phyloP scores from a whole-genome alignment of 2,888 invertebrate species.

The Trachelus tabidus region DNA sequence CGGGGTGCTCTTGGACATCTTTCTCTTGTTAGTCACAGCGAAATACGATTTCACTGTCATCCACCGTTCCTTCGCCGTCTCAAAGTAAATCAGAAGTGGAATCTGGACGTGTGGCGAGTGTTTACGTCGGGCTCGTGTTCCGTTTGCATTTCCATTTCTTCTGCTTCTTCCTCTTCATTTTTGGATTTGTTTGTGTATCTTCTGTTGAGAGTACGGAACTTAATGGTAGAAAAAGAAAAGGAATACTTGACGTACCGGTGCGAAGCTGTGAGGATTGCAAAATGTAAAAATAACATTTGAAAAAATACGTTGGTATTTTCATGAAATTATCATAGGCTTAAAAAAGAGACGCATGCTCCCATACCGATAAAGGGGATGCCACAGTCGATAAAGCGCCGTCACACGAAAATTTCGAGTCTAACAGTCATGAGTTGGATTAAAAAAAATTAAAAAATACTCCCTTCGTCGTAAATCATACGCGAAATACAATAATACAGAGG shows the following conservation, averaged over 20 bases:
- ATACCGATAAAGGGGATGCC: background rate
- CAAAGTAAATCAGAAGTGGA: background rate
- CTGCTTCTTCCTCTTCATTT: background rate
- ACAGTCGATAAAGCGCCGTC: background rate
- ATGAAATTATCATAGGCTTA: background rate
- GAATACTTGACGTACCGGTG: background rate
- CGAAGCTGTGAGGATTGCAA: background rate
- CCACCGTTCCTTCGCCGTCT: background rate
- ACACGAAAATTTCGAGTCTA: background rate
- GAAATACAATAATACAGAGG: slow-evolving; percentile 45
- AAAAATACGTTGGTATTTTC: background rate
- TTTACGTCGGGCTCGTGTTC: background rate
- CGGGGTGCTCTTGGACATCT: background rate
- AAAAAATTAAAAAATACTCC: background rate
- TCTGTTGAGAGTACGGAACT: background rate
- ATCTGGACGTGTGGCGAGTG: background rate
- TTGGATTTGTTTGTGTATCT: background rate
- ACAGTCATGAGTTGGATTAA: background rate
- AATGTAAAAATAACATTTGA: background rate
- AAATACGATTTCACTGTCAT: background rate
- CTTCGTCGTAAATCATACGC: slow-evolving; percentile 46
- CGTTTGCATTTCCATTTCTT: background rate
- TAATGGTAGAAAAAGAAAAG: background rate
- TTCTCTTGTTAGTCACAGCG: background rate
- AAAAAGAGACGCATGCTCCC: background rate